Evolutionary conservation across 2,888 invertebrate genomes (phyloP), one percentile per base, ranked within the genome.

Genomic region (Tachina grossa): DNA sequence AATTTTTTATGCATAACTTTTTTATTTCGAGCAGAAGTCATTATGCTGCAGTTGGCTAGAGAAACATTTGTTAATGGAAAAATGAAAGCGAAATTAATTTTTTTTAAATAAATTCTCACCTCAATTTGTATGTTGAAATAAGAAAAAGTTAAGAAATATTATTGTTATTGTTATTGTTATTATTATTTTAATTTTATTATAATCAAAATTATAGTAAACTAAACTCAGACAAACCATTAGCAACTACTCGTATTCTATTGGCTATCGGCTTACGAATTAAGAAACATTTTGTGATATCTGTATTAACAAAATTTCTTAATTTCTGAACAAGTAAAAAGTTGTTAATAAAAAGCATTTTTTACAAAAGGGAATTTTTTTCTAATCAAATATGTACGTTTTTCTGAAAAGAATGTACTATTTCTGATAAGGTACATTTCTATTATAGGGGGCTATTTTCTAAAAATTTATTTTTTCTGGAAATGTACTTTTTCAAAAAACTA

Each of bases 11-110:
- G 13, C 4, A 49, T 13, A 9, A 49, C 59, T 19, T n/a, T 59
- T 39, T 59, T n/a, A 59, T 8, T 57, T 63, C 55, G 5, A 45
- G 14, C 75, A 59, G 13, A 41, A 74, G 51, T 74, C 72, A 66
- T 74, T 66, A 47, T 31, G 31, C 31, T 31, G 31, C 22, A 22
- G 11, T 55, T 55, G 22, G 11, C 13, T 31, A 14, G 11, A 57
- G 14, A 31, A 31, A 31, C 8, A 31, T 8, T 49, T 11, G 13
- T 11, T n/a, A 49, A 49, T 51, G 16, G 9, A 9, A 51, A 31
- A 16, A 16, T 51, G 51, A 16, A 51, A 51, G 16, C 1, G 51
- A n/a, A 51, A 51, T 9, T 51, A 9, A 31, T 4, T 31, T 31
- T 31, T 31, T 31, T 31, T 2, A 3, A 31, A 31, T 31, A 31